Evolutionary conservation across 2,113 vertebrate species (phyloP).

Genomic region (Cynocephalus volans): DNA sequence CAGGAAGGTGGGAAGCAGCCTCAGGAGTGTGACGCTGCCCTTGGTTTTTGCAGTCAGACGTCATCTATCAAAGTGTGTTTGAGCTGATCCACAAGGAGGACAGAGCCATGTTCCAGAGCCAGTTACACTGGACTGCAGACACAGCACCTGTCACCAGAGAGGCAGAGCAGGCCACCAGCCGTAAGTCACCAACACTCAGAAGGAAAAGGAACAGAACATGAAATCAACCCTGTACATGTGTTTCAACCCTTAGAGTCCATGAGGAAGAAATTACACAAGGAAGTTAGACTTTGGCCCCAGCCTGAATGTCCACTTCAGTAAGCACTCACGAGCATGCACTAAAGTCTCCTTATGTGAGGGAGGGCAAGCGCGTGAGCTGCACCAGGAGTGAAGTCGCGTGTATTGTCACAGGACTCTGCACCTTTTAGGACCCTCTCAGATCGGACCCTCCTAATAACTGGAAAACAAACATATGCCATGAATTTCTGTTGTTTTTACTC

Average conservation of each 20-base stretch:
- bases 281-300: neutral
- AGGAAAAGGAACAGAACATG: neutral
- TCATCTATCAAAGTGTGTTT: constrained; percentile 91
- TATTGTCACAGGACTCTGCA: neutral
- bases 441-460: neutral
- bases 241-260: neutral
- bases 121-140: constrained; percentile 90
- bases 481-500: neutral
- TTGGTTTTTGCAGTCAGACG: constrained; percentile 87
- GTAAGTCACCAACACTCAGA: constrained; percentile 69
- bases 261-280: neutral
- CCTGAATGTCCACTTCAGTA: neutral
- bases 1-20: neutral
- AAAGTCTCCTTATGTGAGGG: neutral
- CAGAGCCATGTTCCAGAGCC: constrained; percentile 87
- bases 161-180: neutral
- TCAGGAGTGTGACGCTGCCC: neutral
- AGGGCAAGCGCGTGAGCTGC: too few relatives aligned
- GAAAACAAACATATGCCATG: neutral
- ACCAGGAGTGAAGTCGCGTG: too few relatives aligned
- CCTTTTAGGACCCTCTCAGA: neutral
- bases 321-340: neutral
- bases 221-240: neutral
- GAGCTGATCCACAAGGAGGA: constrained; percentile 92
- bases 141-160: constrained; percentile 57